Conservation (phyloP, 2,797 vertebrate genomes). For the Phrynocephalus vlangalii region DNA sequence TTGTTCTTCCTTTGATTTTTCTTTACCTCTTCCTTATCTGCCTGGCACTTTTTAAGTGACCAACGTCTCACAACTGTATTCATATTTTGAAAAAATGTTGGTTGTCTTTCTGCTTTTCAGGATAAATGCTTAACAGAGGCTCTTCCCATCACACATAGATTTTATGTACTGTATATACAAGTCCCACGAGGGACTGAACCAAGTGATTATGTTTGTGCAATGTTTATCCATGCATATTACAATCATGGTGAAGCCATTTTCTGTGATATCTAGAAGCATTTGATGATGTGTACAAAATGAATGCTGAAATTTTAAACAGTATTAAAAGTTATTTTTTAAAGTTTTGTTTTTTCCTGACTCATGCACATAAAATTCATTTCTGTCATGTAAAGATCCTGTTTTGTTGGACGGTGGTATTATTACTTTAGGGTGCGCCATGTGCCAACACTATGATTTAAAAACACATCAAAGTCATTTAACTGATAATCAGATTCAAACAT, state of each 20-base stretch:
- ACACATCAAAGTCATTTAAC: conserved; percentile 39
- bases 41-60: neutral
- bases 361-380: neutral
- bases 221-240: neutral
- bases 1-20: neutral
- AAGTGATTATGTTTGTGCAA: neutral
- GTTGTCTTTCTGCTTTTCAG: neutral
- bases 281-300: neutral
- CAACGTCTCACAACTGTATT: neutral
- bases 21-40: neutral
- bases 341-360: neutral
- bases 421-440: conserved; percentile 39
- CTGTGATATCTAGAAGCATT: neutral
- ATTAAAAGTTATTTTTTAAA: neutral
- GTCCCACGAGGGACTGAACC: neutral
- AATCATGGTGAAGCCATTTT: neutral
- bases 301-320: neutral
- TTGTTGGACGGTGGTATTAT: conserved; percentile 16
- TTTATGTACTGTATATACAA: neutral
- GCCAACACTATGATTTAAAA: conserved; percentile 38
- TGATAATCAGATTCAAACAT: conserved; percentile 44
- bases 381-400: neutral
- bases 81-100: neutral
- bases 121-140: neutral
- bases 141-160: neutral